Percentiles rank a stretch among this genome's conserved stretches.
These are phyloP conservation scores for Gambusia yucatana DNA, from an alignment of 2,797 vertebrate species.

Conservation along the genomic window DNA sequence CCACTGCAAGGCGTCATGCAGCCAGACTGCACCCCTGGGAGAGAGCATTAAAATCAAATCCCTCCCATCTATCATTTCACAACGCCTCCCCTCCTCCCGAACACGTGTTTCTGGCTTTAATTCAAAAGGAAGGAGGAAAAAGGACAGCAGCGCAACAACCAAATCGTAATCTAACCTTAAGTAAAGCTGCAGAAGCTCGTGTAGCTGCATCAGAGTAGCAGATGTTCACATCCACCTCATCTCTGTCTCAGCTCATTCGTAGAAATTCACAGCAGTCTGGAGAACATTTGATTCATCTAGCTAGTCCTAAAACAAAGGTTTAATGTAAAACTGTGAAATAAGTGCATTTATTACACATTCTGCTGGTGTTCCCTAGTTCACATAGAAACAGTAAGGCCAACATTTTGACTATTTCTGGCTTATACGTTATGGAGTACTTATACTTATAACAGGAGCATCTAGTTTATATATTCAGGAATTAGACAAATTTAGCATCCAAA, in stretches of 20 bases:
- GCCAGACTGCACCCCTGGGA: slow-evolving; percentile 61
- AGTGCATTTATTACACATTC: neutral
- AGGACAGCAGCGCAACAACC: slow-evolving; percentile 18
- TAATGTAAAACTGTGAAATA: neutral
- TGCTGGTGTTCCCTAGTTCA: neutral
- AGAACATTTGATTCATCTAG: slow-evolving; percentile 22
- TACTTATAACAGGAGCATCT: too few relatives aligned
- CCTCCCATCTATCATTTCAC: slow-evolving; percentile 58
- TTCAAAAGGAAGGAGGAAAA: slow-evolving; percentile 13
- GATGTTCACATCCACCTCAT: slow-evolving; percentile 41
- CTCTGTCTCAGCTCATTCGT: slow-evolving; percentile 29
- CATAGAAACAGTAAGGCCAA: neutral
- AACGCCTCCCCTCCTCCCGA: slow-evolving; percentile 40
- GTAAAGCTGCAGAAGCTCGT: slow-evolving; percentile 42
- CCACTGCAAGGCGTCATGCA: slow-evolving; percentile 33
- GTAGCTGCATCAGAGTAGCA: slow-evolving; percentile 70
- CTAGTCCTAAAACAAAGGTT: neutral
- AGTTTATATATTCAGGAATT: too few relatives aligned
- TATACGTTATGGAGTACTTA: too few relatives aligned
- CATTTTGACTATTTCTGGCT: neutral
- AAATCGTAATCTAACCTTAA: slow-evolving; percentile 37
- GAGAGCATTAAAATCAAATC: slow-evolving; percentile 61
- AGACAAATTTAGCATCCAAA: too few relatives aligned
- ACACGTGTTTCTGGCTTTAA: slow-evolving; percentile 29
- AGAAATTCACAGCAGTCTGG: neutral